Percentiles rank a stretch among this genome's conserved stretches.
Evolutionary conservation across 2,113 vertebrate genomes (phyloP).

Genomic region (Sapajus apella): DNA sequence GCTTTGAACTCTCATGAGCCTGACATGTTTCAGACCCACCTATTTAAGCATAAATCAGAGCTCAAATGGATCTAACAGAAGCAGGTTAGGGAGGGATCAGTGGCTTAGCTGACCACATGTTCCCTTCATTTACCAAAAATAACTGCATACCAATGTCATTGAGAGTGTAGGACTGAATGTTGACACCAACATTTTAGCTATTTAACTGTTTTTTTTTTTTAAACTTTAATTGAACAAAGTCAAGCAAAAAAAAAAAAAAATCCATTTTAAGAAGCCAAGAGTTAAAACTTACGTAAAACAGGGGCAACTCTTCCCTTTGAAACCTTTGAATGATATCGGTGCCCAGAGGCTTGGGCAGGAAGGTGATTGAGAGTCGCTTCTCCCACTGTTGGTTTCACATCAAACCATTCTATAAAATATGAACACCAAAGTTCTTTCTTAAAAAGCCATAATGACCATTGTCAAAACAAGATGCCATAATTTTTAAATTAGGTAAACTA

Average conservation of each 20-base stretch:
- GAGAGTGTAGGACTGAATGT: background rate
- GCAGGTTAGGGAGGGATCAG: too few relatives aligned
- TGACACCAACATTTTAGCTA: background rate
- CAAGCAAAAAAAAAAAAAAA: background rate
- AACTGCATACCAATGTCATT: background rate
- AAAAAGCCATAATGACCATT: background rate
- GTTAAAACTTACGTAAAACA: conserved; percentile 32
- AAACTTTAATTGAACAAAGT: background rate
- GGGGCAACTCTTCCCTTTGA: conserved; percentile 20
- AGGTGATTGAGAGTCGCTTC: conserved; percentile 72
- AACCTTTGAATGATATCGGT: background rate
- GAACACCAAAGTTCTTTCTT: background rate
- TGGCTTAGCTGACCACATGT: background rate
- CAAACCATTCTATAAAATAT: conserved; percentile 82
- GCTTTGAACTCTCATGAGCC: background rate
- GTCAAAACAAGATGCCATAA: background rate
- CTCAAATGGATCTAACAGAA: rapidly evolving
- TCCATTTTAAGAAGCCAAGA: background rate
- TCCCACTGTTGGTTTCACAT: conserved; percentile 81
- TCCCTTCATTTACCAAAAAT: background rate
- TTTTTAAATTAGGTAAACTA: background rate
- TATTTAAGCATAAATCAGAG: background rate
- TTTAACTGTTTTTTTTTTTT: background rate
- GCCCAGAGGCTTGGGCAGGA: background rate
- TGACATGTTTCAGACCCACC: background rate